Evolutionary conservation across 1,140 invertebrate species (phyloP), one percentile per base, ranked within the genome.

Genomic region (Aleiodes sp.): DNA sequence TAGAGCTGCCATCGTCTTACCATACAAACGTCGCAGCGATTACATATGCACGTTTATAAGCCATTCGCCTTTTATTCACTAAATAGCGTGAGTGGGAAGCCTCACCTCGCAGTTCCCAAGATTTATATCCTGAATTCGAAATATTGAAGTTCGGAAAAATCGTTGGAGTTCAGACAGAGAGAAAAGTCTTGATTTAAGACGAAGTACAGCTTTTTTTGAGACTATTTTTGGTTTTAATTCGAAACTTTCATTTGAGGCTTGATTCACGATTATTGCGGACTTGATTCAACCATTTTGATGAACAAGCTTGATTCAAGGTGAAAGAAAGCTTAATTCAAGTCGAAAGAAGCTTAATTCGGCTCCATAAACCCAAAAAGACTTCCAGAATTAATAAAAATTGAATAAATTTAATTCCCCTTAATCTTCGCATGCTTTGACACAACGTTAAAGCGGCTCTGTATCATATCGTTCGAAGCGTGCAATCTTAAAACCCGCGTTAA

Each of bases 1-100:
- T 83, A 83, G 79, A 84, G 75, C 83, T 86, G 82, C 81, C 82
- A 86, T 77, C 80, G 75, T 78, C 74, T 82, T 84, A 78, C 82
- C 76, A 84, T 86, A 84, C 82, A 86, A 85, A 82, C 79, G 79
- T 84, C 82, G 71, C 72, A 75, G 76, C 46, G 46, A 52, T 78
- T 82, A 80, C 75, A 78, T 76, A 78, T 76, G 75, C 74, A 68
- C 70, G 19, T 24, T 59, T 46, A 69, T n/a, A n/a, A n/a, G n/a
- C n/a, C n/a, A n/a, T 66, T 24, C 46, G 46, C 10, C 31, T 67
- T 73, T 77, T 79, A 75, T 74, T 77, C 78, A 65, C 71, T 70
- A 70, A 77, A 76, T 76, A 61, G 71, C 62, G 70, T 77, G 73
- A 70, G 65, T 77, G 73, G 68, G 71, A 76, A 76, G 62, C 52